Conservation (phyloP, 2,888 invertebrate genomes). For the Eupithecia vulgata region DNA sequence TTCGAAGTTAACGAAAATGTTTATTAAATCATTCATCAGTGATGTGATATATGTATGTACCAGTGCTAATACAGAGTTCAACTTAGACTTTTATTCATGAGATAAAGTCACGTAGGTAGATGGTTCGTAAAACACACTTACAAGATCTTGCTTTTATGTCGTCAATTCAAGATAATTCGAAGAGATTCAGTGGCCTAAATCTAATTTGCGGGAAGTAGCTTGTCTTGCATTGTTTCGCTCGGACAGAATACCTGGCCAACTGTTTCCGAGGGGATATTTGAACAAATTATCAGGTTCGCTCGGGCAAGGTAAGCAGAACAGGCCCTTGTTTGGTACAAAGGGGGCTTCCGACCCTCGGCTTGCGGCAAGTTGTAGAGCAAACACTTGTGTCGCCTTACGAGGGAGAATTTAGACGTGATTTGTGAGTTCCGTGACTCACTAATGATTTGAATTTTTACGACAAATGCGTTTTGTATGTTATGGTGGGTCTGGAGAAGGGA, state of each 20-base stretch:
- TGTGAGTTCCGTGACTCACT: constrained; percentile 49
- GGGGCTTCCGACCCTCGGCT: constrained; percentile 64
- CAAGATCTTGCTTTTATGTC: neutral
- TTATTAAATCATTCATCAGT: constrained; percentile 8
- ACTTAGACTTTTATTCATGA: neutral
- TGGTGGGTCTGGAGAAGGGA: neutral
- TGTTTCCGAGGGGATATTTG: constrained; percentile 55
- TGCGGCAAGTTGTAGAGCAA: constrained; percentile 69
- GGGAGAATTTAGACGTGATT: constrained; percentile 60
- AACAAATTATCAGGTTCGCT: constrained; percentile 68
- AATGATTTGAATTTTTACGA: constrained; percentile 41
- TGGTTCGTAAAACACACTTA: neutral
- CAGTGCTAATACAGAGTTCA: neutral
- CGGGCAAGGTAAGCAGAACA: constrained; percentile 61
- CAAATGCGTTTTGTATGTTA: constrained; percentile 24
- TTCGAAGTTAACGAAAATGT: constrained; percentile 19
- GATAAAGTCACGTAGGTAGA: neutral
- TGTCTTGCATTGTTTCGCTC: constrained; percentile 29
- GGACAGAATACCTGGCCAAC: constrained; percentile 43
- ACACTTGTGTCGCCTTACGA: constrained; percentile 59
- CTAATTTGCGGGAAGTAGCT: constrained; percentile 26
- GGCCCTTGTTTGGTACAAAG: constrained; percentile 59
- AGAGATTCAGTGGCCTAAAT: constrained; percentile 17
- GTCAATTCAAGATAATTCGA: constrained; percentile 24
- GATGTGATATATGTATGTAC: neutral